phyloP scores from a whole-genome alignment of 2,888 invertebrate species.

The Euzophera pinguis region DNA sequence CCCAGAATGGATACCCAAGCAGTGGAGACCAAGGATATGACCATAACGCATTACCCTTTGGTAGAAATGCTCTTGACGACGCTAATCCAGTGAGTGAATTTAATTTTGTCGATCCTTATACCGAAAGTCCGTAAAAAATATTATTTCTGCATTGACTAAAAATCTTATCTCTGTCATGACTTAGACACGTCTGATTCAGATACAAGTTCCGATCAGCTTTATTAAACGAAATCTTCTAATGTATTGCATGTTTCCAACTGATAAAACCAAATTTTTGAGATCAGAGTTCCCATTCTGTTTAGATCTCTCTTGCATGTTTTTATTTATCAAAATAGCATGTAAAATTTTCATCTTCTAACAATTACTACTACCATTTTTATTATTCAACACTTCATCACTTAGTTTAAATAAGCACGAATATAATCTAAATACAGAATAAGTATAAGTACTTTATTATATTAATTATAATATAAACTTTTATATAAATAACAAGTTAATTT shows the following conservation, averaged over 20 bases:
- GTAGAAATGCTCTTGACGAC: constrained; percentile 48
- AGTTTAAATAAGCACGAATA: not conserved
- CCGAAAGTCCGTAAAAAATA: not conserved
- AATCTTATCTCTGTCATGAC: too few species aligned
- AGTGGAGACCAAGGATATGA: constrained; percentile 45
- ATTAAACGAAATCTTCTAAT: too few species aligned
- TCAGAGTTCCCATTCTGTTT: too few species aligned
- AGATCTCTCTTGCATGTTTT: too few species aligned
- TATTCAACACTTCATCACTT: too few species aligned
- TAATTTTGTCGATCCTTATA: not conserved
- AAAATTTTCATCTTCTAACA: too few species aligned
- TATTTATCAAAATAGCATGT: too few species aligned
- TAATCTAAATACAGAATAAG: constrained; percentile 29
- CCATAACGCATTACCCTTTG: constrained; percentile 40
- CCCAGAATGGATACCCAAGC: constrained; percentile 32
- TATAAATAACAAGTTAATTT: constrained; percentile 3
- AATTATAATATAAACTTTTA: not conserved
- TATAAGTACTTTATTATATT: constrained; percentile 32
- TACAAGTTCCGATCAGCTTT: too few species aligned
- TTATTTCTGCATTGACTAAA: too few species aligned
- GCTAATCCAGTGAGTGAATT: constrained; percentile 43
- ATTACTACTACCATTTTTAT: too few species aligned
- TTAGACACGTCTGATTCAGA: not conserved
- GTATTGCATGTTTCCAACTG: too few species aligned
- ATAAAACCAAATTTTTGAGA: too few species aligned